phyloP scores from a whole-genome alignment of 2,113 vertebrate species.

The Poicephalus meyeri region DNA sequence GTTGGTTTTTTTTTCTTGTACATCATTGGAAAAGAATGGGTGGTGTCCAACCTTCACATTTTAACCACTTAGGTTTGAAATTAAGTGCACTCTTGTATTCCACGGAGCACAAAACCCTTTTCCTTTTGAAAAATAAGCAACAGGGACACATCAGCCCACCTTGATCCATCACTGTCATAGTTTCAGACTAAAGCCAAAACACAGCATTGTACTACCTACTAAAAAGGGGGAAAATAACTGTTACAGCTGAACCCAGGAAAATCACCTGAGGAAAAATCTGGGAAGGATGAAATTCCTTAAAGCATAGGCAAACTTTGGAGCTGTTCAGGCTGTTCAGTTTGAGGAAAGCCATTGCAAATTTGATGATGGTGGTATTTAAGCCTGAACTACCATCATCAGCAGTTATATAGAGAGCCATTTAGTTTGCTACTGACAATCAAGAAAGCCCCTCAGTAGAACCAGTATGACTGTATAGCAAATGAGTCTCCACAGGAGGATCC shows the following conservation, averaged over 20 bases:
- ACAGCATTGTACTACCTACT: background rate
- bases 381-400: background rate
- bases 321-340: background rate
- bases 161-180: background rate
- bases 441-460: background rate
- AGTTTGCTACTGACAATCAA: background rate
- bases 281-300: background rate
- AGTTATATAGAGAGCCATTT: background rate
- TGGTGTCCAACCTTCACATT: background rate
- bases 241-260: background rate
- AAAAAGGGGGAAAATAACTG: background rate
- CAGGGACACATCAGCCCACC: background rate
- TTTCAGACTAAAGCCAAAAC: background rate
- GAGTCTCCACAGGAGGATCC: background rate
- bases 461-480: background rate
- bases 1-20: background rate
- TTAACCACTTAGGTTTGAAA: background rate
- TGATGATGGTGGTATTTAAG: background rate
- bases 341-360: background rate
- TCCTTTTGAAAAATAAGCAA: background rate
- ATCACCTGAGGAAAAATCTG: background rate
- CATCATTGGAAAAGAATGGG: background rate
- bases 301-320: background rate
- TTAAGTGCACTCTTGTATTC: fast-evolving
- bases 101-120: background rate